phyloP scores from a whole-genome alignment of 1,140 invertebrate genomes.

The Archivesica marissinica region DNA sequence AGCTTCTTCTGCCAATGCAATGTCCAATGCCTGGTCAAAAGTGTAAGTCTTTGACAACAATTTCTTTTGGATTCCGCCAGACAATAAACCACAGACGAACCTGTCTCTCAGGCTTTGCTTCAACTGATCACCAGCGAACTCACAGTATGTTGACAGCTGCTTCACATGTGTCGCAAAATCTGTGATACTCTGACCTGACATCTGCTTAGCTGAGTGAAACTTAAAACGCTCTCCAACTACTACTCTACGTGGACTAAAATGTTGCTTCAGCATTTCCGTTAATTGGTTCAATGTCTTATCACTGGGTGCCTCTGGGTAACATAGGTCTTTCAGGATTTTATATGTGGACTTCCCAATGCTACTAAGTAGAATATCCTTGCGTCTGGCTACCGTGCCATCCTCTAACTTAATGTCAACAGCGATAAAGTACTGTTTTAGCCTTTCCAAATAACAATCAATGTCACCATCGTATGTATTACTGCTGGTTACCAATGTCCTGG shows the following conservation, averaged over 20 bases:
- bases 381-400: too few relatives aligned
- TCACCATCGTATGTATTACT: too few relatives aligned
- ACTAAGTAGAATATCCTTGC: too few relatives aligned
- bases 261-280: background rate
- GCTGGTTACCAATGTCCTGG: too few relatives aligned
- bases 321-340: too few relatives aligned
- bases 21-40: background rate
- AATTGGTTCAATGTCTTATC: background rate
- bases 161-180: background rate
- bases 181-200: background rate
- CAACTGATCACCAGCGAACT: slow-evolving; percentile 3
- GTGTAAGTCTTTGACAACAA: background rate
- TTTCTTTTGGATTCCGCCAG: background rate
- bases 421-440: too few relatives aligned
- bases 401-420: too few relatives aligned
- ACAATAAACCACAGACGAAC: background rate
- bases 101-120: slow-evolving; percentile 23
- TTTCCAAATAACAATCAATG: too few relatives aligned
- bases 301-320: too few relatives aligned
- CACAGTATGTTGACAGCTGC: background rate
- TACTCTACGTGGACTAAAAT: background rate
- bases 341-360: too few relatives aligned
- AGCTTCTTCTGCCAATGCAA: background rate
- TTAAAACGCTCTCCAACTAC: background rate
- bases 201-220: background rate